Conservation (phyloP, 2,113 vertebrate species). For the Solea senegalensis region DNA sequence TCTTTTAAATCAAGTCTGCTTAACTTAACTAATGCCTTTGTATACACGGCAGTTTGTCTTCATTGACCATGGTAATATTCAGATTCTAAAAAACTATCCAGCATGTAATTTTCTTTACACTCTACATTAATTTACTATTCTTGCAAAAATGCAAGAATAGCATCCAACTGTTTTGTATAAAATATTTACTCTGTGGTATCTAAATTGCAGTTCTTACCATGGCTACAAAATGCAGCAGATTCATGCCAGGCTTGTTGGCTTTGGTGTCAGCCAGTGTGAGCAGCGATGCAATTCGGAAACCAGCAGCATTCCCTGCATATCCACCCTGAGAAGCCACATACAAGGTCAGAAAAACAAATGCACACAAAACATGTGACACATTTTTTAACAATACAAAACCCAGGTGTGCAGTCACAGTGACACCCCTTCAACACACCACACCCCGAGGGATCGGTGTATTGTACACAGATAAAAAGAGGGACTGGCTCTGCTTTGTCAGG, state of each 20-base stretch:
- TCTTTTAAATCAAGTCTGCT: neutral
- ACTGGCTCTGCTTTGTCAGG: constrained; percentile 17
- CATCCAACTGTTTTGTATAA: neutral
- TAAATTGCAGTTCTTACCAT: constrained; percentile 78
- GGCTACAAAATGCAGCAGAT: constrained; percentile 88
- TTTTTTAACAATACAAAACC: constrained; percentile 51
- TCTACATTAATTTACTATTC: neutral
- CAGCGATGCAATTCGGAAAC: constrained; percentile 85
- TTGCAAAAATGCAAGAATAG: neutral
- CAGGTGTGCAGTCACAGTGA: constrained; percentile 45
- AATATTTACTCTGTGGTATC: too few relatives aligned
- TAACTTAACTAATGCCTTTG: neutral
- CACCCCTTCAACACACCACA: constrained; percentile 37
- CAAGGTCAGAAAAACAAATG: constrained; percentile 53
- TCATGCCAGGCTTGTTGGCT: constrained; percentile 87
- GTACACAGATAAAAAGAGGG: constrained; percentile 38
- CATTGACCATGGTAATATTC: too few relatives aligned
- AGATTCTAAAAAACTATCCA: too few relatives aligned
- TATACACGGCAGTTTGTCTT: neutral
- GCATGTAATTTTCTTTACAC: neutral
- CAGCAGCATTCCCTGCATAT: constrained; percentile 85
- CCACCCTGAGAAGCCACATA: constrained; percentile 78
- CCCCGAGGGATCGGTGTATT: constrained; percentile 6
- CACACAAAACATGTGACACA: constrained; percentile 37
- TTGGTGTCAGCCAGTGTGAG: constrained; percentile 87